Percentiles rank a stretch among this genome's conserved stretches.
Conservation (phyloP, 2,888 invertebrate species). For the Entomobrya proxima region DNA sequence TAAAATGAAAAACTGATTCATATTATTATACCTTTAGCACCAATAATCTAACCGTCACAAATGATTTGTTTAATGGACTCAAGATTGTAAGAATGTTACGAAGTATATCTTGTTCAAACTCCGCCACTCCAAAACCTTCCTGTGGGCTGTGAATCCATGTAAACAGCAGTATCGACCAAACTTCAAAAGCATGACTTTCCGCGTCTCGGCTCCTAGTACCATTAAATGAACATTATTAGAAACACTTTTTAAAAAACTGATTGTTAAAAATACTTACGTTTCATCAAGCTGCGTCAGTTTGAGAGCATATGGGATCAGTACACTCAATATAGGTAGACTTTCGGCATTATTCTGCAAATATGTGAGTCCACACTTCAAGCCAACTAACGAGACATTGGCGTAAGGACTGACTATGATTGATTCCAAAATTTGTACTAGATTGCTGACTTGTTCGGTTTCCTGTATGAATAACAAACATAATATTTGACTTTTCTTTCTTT, state of each 20-base stretch:
- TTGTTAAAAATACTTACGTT: constrained; percentile 63
- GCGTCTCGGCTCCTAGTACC: constrained; percentile 67
- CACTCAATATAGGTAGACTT: constrained; percentile 62
- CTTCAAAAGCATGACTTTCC: constrained; percentile 70
- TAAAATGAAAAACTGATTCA: too few relatives aligned
- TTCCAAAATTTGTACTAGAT: constrained; percentile 71
- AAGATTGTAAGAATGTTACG: constrained; percentile 74
- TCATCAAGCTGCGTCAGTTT: constrained; percentile 72
- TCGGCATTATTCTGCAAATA: constrained; percentile 73
- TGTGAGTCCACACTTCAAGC: constrained; percentile 69
- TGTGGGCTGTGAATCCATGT: constrained; percentile 73
- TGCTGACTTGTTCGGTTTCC: constrained; percentile 70
- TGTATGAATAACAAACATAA: constrained; percentile 40
- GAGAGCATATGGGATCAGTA: constrained; percentile 69
- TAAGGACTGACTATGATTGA: constrained; percentile 60
- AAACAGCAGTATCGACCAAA: constrained; percentile 73
- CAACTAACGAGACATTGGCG: constrained; percentile 70
- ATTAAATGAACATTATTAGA: not conserved
- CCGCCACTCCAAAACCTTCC: constrained; percentile 66
- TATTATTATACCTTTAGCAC: constrained; percentile 71
- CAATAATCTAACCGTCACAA: constrained; percentile 72
- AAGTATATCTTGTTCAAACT: constrained; percentile 74
- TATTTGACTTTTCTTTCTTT: too few relatives aligned
- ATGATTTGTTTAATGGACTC: constrained; percentile 74
- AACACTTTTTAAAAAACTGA: not conserved